Base-by-base conservation (phyloP, 2,888 invertebrate genomes). In the Ophion costatus region DNA sequence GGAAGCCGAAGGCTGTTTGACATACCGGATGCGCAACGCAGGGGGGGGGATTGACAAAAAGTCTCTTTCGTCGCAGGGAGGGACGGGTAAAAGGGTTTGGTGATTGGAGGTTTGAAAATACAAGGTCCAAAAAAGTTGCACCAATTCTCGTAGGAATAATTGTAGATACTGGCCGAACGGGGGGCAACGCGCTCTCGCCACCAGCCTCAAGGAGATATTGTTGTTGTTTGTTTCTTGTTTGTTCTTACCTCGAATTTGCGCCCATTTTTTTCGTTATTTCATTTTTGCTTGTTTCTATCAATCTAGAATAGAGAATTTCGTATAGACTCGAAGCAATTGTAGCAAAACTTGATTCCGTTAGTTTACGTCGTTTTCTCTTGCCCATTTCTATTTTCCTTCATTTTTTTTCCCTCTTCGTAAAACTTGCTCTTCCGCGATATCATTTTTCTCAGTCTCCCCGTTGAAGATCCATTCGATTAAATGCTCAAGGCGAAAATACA, bases 61-160 rank as follows among this genome's bases (percentile, higher is more conserved):
- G 4, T 17, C 1, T 14, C 11, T n/a, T 29, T 9, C 5, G 29
- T 17, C 24, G 11, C 0, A 56, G 14, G 29, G 3, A 56, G n/a
- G 29, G 29, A 70, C 2, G 17, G 29, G 29, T 7, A 4, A 29
- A 29, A 29, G 11, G 20, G 14, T 42, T 38, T 22, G 71, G 22
- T 33, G 29, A 33, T 7, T 7, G 10, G 59, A 59, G 59, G 61
- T 84, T 80, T 70, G 84, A 86, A 85, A 86, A 86, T 84, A 83
- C 77, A 82, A 78, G 82, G 76, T 76, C 83, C 83, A 71, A 83
- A 78, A 83, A 83, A 87, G n/a, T 88, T 87, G 87, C 88, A 87
- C 87, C 85, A 86, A 87, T 86, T 86, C 73, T 61, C 77, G 69
- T 84, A 80, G 83, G 76, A 88, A 80, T 82, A 56, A 59, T 59